Evolutionary conservation across 2,797 vertebrate species (phyloP).

Genomic region (Sebastes trivittatus): DNA sequence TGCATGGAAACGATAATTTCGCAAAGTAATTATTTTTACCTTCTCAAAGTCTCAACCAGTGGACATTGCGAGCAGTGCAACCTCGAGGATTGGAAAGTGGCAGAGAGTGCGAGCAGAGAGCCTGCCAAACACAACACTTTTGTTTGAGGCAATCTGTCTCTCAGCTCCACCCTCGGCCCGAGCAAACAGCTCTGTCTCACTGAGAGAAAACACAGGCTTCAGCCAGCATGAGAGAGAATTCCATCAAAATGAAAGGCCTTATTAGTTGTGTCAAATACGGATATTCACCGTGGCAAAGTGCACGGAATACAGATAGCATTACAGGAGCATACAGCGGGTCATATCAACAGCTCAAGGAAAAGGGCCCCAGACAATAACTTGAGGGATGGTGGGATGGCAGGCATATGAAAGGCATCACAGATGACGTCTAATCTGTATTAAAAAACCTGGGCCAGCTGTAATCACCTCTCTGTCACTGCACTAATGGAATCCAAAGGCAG

Average conservation of each 20-base stretch:
- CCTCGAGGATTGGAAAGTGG: constrained; percentile 37
- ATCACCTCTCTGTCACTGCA: constrained; percentile 69
- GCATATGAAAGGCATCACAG: constrained; percentile 67
- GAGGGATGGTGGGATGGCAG: constrained; percentile 46
- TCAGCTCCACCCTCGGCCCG: constrained; percentile 51
- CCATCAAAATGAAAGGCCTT: constrained; percentile 72
- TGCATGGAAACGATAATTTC: constrained; percentile 64
- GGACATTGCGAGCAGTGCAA: constrained; percentile 17
- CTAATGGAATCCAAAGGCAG: constrained; percentile 70
- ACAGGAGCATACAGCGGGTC: constrained; percentile 37
- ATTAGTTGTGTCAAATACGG: constrained; percentile 69
- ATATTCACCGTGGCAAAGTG: constrained; percentile 67
- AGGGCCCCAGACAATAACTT: constrained; percentile 56
- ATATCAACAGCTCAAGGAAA: constrained; percentile 55
- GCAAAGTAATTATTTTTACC: constrained; percentile 58
- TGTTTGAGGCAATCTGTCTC: constrained; percentile 61
- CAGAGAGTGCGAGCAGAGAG: constrained; percentile 10
- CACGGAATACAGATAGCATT: constrained; percentile 60
- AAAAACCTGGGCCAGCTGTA: constrained; percentile 57
- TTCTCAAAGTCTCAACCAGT: constrained; percentile 16
- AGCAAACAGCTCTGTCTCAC: constrained; percentile 56
- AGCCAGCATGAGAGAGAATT: constrained; percentile 38
- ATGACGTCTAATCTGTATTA: constrained; percentile 71
- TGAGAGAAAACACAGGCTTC: constrained; percentile 53
- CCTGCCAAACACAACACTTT: constrained; percentile 54